These are phyloP conservation scores for Drosophila borborema DNA, from an alignment of 2,888 invertebrate species.

Conservation along the genomic window DNA sequence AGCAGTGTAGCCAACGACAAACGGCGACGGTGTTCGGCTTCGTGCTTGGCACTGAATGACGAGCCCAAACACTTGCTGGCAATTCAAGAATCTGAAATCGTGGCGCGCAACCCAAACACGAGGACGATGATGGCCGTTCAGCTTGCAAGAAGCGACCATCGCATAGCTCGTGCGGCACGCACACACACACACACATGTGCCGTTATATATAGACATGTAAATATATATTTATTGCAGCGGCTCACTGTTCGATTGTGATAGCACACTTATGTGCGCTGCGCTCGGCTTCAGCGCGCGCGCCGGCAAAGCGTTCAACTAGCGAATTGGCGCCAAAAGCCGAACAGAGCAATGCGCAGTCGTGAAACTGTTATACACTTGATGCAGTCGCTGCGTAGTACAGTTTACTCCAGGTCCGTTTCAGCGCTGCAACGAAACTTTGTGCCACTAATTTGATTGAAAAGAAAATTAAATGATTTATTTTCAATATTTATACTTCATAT, in stretches of 20 bases:
- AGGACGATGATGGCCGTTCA: constrained; percentile 74
- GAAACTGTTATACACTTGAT: constrained; percentile 56
- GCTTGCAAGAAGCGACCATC: constrained; percentile 73
- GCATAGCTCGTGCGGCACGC: constrained; percentile 34
- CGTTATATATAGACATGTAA: neutral
- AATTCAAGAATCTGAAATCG: constrained; percentile 49
- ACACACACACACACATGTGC: constrained; percentile 5
- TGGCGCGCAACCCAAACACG: constrained; percentile 54
- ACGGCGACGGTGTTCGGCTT: constrained; percentile 64
- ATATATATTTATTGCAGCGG: constrained; percentile 52
- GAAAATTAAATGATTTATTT: no score
- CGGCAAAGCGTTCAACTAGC: constrained; percentile 63
- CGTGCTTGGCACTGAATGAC: constrained; percentile 68
- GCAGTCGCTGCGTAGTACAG: constrained; percentile 41
- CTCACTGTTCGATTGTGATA: constrained; percentile 27
- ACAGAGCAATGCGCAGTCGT: constrained; percentile 49
- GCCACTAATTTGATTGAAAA: neutral
- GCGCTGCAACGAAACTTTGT: neutral
- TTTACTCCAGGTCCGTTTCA: constrained; percentile 49
- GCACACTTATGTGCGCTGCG: constrained; percentile 56
- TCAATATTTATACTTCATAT: no score
- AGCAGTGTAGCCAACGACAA: constrained; percentile 29
- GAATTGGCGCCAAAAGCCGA: constrained; percentile 74
- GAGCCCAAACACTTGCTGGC: constrained; percentile 50
- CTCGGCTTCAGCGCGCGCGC: constrained; percentile 42